Evolutionary conservation across 2,888 invertebrate genomes (phyloP).

Genomic region (Malacosoma neustria): DNA sequence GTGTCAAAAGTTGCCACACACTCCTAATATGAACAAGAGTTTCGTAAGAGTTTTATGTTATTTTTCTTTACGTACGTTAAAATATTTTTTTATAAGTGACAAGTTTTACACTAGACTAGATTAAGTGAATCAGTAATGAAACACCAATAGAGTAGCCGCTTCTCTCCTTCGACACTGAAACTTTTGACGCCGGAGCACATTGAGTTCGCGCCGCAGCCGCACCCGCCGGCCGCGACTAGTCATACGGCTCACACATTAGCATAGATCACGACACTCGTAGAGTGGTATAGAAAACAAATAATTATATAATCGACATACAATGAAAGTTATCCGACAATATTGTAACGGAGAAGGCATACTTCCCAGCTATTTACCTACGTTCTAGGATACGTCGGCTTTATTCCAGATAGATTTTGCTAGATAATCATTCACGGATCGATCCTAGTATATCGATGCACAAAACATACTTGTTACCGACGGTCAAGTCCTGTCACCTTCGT

Average conservation of each 20-base stretch:
- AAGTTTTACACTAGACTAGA: constrained; percentile 73
- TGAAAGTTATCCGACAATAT: constrained; percentile 72
- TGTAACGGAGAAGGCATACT: constrained; percentile 67
- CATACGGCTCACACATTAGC: constrained; percentile 45
- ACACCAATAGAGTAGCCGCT: constrained; percentile 76
- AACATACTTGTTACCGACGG: constrained; percentile 53
- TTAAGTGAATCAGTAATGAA: constrained; percentile 71
- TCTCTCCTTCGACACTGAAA: constrained; percentile 67
- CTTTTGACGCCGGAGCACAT: constrained; percentile 62
- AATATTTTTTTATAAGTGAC: constrained; percentile 66
- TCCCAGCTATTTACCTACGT: constrained; percentile 69
- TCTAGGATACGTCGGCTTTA: constrained; percentile 70
- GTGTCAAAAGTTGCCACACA: constrained; percentile 56
- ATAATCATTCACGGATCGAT: constrained; percentile 60
- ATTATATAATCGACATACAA: constrained; percentile 46
- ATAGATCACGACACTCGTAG: constrained; percentile 70
- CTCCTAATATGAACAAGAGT: constrained; percentile 70
- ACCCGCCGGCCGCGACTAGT: constrained; percentile 18
- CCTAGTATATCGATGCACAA: constrained; percentile 67
- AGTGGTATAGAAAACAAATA: constrained; percentile 63
- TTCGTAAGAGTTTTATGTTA: constrained; percentile 69
- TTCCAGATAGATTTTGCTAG: constrained; percentile 74
- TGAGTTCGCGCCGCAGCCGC: constrained; percentile 22
- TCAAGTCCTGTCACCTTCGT: constrained; percentile 57
- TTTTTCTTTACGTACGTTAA: constrained; percentile 64